phyloP scores from a whole-genome alignment of 2,113 vertebrate genomes.

The Notarius quadriscutis region DNA sequence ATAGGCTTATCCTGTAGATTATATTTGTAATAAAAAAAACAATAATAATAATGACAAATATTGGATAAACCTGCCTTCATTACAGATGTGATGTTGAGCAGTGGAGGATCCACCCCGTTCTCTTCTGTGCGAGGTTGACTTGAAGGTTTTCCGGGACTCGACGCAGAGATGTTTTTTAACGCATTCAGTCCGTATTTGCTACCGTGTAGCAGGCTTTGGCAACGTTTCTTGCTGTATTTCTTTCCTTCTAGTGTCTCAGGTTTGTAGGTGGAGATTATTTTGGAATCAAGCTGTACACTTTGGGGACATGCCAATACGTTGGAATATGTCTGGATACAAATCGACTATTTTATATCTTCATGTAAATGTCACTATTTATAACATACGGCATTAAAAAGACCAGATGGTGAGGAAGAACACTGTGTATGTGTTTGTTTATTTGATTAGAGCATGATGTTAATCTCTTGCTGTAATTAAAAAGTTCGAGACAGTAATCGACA shows the following conservation, averaged over 20 bases:
- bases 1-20: slow-evolving; percentile 3
- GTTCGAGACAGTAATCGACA: neutral
- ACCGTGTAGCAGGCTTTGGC: slow-evolving; percentile 89
- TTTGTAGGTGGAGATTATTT: slow-evolving; percentile 80
- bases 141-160: slow-evolving; percentile 59
- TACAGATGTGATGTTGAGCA: slow-evolving; percentile 41
- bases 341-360: slow-evolving; percentile 84
- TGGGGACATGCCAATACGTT: slow-evolving; percentile 71
- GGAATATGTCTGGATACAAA: slow-evolving; percentile 72
- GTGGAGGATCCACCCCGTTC: slow-evolving; percentile 62
- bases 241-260: slow-evolving; percentile 74
- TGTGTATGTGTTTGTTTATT: slow-evolving; percentile 28
- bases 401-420: slow-evolving; percentile 64
- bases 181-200: slow-evolving; percentile 79
- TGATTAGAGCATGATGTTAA: neutral
- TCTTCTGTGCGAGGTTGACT: slow-evolving; percentile 68
- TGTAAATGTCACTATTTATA: slow-evolving; percentile 92
- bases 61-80: neutral
- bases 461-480: neutral
- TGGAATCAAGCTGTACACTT: slow-evolving; percentile 79
- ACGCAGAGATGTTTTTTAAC: slow-evolving; percentile 46
- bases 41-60: neutral
- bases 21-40: neutral
- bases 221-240: slow-evolving; percentile 78
- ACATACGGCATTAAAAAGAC: slow-evolving; percentile 79